Percentiles rank a stretch among this genome's conserved stretches.
phyloP scores from a whole-genome alignment of 2,113 vertebrate genomes.

The Theristicus caerulescens region DNA sequence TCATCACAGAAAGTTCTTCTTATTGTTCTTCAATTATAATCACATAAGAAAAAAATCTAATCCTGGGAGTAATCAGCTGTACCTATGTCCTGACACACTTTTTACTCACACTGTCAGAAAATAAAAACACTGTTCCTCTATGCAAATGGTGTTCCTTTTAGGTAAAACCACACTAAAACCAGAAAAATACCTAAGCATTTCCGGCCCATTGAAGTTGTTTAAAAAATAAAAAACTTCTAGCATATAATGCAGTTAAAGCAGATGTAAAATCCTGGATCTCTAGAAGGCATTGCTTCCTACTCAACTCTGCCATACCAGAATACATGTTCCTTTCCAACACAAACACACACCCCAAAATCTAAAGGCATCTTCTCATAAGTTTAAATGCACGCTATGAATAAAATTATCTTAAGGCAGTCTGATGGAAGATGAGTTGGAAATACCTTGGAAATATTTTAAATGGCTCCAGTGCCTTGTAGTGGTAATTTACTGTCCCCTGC shows the following conservation, averaged over 20 bases:
- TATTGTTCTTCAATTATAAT: neutral
- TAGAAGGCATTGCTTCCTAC: neutral
- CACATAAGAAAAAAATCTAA: neutral
- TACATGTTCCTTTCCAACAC: neutral
- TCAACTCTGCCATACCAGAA: neutral
- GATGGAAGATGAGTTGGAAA: neutral
- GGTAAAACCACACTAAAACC: neutral
- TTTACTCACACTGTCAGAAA: neutral
- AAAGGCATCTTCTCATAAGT: neutral
- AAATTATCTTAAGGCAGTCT: neutral
- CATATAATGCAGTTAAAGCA: neutral
- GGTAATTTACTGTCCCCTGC: neutral
- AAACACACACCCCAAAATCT: neutral
- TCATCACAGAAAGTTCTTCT: neutral
- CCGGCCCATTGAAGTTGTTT: neutral
- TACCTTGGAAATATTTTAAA: constrained; percentile 9
- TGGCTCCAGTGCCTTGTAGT: neutral
- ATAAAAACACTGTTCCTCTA: neutral
- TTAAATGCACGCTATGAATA: neutral
- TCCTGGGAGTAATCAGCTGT: neutral
- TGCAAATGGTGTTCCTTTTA: neutral
- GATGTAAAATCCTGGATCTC: neutral
- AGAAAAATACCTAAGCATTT: neutral
- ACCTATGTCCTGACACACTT: neutral
- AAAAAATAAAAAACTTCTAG: neutral